phyloP scores from a whole-genome alignment of 1,140 invertebrate genomes.

The Condylostylus longicornis region DNA sequence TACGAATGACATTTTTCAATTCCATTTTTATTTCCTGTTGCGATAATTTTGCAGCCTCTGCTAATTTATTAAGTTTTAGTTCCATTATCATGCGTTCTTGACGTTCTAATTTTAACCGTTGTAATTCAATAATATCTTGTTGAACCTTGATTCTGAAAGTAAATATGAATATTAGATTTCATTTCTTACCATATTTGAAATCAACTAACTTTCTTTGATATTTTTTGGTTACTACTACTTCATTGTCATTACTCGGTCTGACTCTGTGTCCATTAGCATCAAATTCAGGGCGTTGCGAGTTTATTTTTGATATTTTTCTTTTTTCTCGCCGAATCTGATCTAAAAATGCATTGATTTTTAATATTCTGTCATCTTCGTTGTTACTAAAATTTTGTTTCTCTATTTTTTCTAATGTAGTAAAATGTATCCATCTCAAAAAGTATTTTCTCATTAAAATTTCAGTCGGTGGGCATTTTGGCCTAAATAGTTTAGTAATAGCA shows the following conservation, averaged over 20 bases:
- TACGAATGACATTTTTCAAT: constrained; percentile 39
- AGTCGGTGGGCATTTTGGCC: constrained; percentile 10
- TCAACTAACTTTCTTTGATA: constrained; percentile 26
- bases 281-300: not conserved
- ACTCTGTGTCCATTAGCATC: constrained; percentile 1
- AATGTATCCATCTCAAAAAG: constrained; percentile 30
- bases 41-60: constrained; percentile 39
- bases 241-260: constrained; percentile 9
- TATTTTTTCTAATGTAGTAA: constrained; percentile 24
- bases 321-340: constrained; percentile 31
- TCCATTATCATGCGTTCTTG: constrained; percentile 46
- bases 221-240: constrained; percentile 21
- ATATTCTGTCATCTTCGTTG: constrained; percentile 15
- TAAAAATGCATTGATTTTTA: constrained; percentile 30
- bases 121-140: constrained; percentile 44
- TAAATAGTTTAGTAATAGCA: constrained; percentile 19
- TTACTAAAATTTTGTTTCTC: constrained; percentile 16
- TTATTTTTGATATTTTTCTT: constrained; percentile 7
- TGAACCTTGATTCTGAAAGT: constrained; percentile 40
- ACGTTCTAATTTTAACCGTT: constrained; percentile 44
- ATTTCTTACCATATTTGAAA: constrained; percentile 3
- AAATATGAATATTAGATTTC: constrained; percentile 3
- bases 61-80: constrained; percentile 43
- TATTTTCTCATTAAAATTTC: constrained; percentile 23
- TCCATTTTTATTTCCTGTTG: constrained; percentile 39